Evolutionary conservation across 2,113 vertebrate genomes (phyloP).

Genomic region (Oreotragus oreotragus): DNA sequence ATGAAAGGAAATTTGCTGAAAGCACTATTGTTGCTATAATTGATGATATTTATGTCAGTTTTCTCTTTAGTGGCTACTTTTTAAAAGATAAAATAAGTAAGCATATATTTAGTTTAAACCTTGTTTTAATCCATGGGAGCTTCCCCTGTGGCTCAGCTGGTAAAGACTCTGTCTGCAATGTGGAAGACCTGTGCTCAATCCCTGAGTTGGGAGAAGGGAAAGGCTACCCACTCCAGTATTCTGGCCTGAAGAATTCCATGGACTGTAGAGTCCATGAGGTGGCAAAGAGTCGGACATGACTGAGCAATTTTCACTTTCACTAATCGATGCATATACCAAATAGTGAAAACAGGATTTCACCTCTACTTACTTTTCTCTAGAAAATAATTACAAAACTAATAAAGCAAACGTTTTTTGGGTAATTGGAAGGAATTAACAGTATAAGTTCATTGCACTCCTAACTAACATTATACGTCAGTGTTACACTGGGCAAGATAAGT

Average conservation of each 20-base stretch:
- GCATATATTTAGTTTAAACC: neutral
- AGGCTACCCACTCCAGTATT: neutral
- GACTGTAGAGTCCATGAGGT: neutral
- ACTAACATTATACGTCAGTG: neutral
- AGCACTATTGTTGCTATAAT: neutral
- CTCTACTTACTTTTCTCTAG: neutral
- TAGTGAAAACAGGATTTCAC: neutral
- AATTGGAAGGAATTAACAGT: neutral
- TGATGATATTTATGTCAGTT: neutral
- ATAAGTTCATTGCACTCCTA: neutral
- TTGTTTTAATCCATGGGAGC: neutral
- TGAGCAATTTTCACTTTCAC: neutral
- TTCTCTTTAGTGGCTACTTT: neutral
- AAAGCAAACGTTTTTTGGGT: neutral
- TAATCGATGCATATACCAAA: neutral
- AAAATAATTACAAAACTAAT: neutral
- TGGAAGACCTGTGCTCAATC: neutral
- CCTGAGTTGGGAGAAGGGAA: neutral
- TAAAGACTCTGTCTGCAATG: neutral
- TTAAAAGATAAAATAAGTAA: neutral
- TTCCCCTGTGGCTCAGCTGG: neutral
- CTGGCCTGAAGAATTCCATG: neutral
- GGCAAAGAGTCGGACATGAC: neutral
- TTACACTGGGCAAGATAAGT: neutral
- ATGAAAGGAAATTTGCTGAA: neutral